Base-by-base conservation (phyloP, 2,797 vertebrate genomes). In the Silurus lanzhouensis region DNA sequence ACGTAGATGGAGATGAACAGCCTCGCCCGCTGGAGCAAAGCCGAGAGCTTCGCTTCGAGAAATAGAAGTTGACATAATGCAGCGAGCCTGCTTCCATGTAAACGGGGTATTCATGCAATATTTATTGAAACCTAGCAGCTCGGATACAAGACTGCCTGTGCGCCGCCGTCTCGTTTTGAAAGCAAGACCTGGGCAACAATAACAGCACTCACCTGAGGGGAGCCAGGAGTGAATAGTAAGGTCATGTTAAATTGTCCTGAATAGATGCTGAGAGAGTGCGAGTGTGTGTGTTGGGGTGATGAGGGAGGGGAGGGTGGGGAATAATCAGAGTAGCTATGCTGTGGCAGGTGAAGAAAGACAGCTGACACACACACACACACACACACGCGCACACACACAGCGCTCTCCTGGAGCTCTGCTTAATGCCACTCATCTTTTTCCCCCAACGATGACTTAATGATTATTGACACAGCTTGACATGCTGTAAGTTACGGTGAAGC, bases 21-120 rank as follows among this genome's bases (percentile, higher is more conserved):
- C 67, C 67, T 44, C 6, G 22, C 22, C 31, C 81, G 71, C 67
- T n/a, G 27, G 20, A 60, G 60, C 84, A 15, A 64, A 75, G 13
- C 25, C 88, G 52, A 82, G 60, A 82, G 27, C 55, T 44, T 67
- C 20, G 68, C 48, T 55, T 63, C n/a, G 74, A 67, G 76, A 85
- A 79, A 86, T 84, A 71, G 77, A 61, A 84, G 81, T 19, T 78
- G 76, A 87, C 87, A 83, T 68, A 48, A 87, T 25, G 81, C 85
- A 46, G 84, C 60, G 38, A 70, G 79, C 72, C 84, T 81, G 79
- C 68, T 75, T 61, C 81, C 81, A 84, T 85, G 82, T 85, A 89
- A 89, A 88, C 81, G n/a, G 87, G 83, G 85, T 22, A 58, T 82
- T 66, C 78, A 83, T 90, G 87, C 83, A 88, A 84, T 77, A 87